These are phyloP conservation scores for Uloborus diversus DNA, from an alignment of 1,140 invertebrate genomes.

Conservation along the genomic window DNA sequence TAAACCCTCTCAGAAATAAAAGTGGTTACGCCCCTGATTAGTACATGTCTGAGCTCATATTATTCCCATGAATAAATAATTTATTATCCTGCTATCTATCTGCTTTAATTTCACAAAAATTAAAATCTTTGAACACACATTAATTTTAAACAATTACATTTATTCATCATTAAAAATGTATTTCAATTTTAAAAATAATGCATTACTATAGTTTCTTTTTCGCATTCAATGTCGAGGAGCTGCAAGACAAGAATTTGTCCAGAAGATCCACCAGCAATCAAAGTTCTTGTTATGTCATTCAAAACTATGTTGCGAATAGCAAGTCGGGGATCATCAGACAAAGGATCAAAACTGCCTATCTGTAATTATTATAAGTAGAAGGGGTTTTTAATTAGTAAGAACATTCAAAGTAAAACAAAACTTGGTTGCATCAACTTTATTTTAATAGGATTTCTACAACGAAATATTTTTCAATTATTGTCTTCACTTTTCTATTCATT, in stretches of 20 bases:
- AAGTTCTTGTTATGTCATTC: slow-evolving; percentile 82
- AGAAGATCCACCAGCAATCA: slow-evolving; percentile 91
- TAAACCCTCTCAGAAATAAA: no score
- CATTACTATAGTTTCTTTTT: slow-evolving; percentile 55
- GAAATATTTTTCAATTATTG: no score
- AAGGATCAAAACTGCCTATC: slow-evolving; percentile 93
- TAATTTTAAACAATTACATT: no score
- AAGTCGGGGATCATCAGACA: slow-evolving; percentile 93
- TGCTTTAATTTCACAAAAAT: not conserved
- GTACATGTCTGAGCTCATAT: no score
- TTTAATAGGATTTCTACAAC: no score
- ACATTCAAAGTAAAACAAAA: no score
- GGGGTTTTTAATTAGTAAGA: no score
- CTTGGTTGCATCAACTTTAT: no score
- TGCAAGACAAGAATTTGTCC: slow-evolving; percentile 87
- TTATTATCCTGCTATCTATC: not conserved
- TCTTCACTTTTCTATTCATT: no score
- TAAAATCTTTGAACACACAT: not conserved
- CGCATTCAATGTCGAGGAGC: slow-evolving; percentile 68
- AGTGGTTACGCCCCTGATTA: no score
- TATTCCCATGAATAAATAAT: no score
- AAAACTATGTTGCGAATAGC: slow-evolving; percentile 90
- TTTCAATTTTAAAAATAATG: not conserved
- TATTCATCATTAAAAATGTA: not conserved
- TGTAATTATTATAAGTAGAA: no score